phyloP scores from a whole-genome alignment of 2,113 vertebrate species.

The Epinephelus cyanopodus region DNA sequence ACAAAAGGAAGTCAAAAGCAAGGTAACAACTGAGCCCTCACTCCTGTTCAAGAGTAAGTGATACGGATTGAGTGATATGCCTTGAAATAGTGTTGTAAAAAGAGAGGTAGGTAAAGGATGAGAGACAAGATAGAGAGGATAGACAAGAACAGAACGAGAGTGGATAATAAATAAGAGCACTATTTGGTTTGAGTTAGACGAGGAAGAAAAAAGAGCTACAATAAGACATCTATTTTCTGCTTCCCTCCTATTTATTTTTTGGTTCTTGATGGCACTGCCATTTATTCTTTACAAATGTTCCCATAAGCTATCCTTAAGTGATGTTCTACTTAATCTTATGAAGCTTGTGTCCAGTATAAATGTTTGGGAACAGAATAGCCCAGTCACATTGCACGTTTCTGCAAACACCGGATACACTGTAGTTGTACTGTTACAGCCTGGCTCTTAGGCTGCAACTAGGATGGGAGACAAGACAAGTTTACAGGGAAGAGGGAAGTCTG shows the following conservation, averaged over 20 bases:
- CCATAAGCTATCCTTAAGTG: background rate
- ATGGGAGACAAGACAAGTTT: no score
- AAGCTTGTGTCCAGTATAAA: background rate
- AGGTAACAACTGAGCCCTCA: conserved; percentile 5
- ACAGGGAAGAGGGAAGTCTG: no score
- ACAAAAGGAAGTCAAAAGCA: conserved; percentile 38
- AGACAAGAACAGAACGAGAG: background rate
- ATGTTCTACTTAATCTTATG: background rate
- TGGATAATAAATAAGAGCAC: background rate
- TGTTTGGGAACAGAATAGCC: background rate
- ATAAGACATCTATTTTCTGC: conserved; percentile 4
- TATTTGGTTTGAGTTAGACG: background rate
- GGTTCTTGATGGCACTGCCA: background rate
- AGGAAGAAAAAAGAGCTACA: background rate
- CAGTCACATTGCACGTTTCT: no score
- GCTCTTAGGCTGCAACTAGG: no score
- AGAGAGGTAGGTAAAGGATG: background rate
- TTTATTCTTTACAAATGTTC: conserved; percentile 4
- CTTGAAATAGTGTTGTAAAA: background rate
- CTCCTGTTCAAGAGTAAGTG: conserved; percentile 5
- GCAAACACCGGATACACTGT: no score
- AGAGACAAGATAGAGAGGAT: background rate
- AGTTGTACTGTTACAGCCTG: no score
- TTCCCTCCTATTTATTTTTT: background rate
- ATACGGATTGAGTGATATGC: background rate